Evolutionary conservation across 2,797 vertebrate species (phyloP).

Genomic region (Falco naumanni): DNA sequence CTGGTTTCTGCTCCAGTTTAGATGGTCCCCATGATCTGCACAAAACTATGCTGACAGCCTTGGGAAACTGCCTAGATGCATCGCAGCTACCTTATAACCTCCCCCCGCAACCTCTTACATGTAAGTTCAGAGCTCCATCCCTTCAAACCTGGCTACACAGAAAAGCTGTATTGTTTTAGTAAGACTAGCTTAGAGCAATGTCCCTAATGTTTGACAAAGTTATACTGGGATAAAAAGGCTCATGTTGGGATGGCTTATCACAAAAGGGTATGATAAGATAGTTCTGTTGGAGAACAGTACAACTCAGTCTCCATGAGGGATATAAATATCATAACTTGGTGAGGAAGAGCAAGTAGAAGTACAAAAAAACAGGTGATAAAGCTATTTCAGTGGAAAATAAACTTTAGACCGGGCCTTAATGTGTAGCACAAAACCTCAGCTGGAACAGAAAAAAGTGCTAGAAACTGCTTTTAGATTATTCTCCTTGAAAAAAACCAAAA

Average conservation of each 20-base stretch:
- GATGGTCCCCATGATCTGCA: not conserved
- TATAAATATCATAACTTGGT: not conserved
- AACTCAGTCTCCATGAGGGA: not conserved
- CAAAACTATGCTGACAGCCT: not conserved
- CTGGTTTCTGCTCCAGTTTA: not conserved
- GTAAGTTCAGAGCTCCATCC: not conserved
- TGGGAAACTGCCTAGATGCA: not conserved
- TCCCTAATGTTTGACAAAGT: not conserved
- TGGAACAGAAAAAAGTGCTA: not conserved
- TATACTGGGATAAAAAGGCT: not conserved
- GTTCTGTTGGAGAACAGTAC: not conserved
- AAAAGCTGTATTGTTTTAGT: not conserved
- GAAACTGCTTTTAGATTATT: not conserved
- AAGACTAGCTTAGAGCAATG: not conserved
- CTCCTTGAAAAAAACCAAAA: not conserved
- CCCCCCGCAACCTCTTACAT: rapidly evolving
- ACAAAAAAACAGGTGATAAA: not conserved
- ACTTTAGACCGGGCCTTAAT: not conserved
- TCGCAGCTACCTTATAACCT: not conserved
- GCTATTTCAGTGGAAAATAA: not conserved
- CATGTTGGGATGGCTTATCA: not conserved
- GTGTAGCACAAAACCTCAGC: not conserved
- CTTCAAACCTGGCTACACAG: rapidly evolving
- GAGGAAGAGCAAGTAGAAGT: not conserved
- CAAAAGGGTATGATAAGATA: not conserved